A percentile compares a stretch with the other conserved stretches of the same genome.
phyloP scores from a whole-genome alignment of 2,888 invertebrate genomes.

The Nemurella pictetii region DNA sequence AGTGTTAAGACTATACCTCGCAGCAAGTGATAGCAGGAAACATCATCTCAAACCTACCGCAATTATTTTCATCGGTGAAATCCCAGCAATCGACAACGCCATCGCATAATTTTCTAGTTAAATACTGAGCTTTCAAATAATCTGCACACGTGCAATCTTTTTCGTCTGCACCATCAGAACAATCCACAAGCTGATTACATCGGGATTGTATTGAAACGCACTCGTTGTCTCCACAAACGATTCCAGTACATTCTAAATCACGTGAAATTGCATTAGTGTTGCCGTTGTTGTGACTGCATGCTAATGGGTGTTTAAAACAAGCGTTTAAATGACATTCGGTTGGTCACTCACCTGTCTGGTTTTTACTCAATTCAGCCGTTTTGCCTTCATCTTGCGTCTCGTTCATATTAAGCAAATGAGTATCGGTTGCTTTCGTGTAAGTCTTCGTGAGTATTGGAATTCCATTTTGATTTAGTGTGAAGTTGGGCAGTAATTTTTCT shows the following conservation, averaged over 20 bases:
- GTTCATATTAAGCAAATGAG: not conserved
- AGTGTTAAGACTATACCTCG: no score
- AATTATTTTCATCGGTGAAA: constrained; percentile 74
- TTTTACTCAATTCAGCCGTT: not conserved
- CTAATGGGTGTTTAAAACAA: no score
- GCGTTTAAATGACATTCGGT: not conserved
- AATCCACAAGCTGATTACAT: constrained; percentile 73
- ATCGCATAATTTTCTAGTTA: constrained; percentile 75
- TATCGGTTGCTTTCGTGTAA: constrained; percentile 57
- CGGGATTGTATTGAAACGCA: constrained; percentile 67
- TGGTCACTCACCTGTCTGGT: not conserved
- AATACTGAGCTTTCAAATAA: constrained; percentile 68
- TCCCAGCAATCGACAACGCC: constrained; percentile 80
- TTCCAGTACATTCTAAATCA: constrained; percentile 6
- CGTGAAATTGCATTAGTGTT: not conserved
- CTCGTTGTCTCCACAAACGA: constrained; percentile 61
- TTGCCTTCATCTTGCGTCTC: not conserved
- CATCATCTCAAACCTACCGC: constrained; percentile 60
- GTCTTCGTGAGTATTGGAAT: constrained; percentile 68
- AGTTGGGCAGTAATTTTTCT: constrained; percentile 55
- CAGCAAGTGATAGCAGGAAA: no score
- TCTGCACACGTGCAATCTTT: constrained; percentile 75
- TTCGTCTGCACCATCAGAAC: constrained; percentile 71
- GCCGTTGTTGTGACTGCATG: no score
- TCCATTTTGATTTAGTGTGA: constrained; percentile 65